Evolutionary conservation across 2,888 invertebrate genomes (phyloP).

Genomic region (Sympetrum striolatum): DNA sequence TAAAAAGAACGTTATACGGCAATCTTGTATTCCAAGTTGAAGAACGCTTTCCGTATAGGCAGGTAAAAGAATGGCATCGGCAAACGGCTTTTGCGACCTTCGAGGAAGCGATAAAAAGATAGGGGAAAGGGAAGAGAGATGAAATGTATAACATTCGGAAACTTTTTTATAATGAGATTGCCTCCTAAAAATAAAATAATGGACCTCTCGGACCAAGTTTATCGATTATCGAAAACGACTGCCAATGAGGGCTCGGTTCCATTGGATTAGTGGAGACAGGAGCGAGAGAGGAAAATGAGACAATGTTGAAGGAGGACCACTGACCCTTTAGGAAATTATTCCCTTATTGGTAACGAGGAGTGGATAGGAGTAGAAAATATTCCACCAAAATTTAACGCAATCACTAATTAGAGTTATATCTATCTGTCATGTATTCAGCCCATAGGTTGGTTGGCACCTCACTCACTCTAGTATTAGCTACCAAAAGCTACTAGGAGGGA

Average conservation of each 20-base stretch:
- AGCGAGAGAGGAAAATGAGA: background rate
- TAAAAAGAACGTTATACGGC: background rate
- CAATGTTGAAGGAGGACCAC: background rate
- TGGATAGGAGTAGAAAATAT: background rate
- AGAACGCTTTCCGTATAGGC: background rate
- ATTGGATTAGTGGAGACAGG: background rate
- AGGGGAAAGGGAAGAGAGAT: background rate
- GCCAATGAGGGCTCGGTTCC: background rate
- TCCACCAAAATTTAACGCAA: background rate
- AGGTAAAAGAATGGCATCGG: background rate
- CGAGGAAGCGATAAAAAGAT: background rate
- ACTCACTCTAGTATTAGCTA: too few relatives aligned
- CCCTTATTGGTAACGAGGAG: background rate
- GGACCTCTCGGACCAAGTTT: background rate
- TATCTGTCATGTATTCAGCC: too few relatives aligned
- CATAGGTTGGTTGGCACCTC: too few relatives aligned
- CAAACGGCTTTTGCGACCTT: background rate
- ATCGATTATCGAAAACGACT: background rate
- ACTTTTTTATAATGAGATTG: background rate
- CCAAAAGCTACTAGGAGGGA: too few relatives aligned
- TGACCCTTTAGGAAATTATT: background rate
- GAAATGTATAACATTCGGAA: background rate
- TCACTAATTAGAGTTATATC: too few relatives aligned
- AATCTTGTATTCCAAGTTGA: background rate
- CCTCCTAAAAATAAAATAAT: background rate